phyloP scores from a whole-genome alignment of 2,797 vertebrate species.

The Potorous gilbertii region DNA sequence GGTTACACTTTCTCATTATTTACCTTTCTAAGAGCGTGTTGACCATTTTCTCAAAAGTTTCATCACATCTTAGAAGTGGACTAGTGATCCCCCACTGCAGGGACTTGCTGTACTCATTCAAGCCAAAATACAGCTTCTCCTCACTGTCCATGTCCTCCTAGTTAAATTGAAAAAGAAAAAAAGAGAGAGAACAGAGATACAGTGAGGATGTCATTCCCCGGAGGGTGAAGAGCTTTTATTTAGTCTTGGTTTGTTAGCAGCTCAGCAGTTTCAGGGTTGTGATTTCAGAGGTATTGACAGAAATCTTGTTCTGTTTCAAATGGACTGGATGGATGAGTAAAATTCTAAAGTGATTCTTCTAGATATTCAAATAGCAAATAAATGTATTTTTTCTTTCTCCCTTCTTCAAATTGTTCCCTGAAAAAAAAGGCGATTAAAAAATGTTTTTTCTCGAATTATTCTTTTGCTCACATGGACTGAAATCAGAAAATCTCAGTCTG shows the following conservation, averaged over 20 bases:
- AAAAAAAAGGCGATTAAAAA: background rate
- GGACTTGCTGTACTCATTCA: constrained; percentile 95
- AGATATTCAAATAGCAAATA: background rate
- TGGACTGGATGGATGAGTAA: background rate
- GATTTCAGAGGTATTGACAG: background rate
- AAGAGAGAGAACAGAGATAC: constrained; percentile 71
- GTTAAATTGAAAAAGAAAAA: constrained; percentile 38
- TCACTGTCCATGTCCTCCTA: constrained; percentile 89
- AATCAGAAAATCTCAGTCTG: background rate
- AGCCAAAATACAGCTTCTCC: constrained; percentile 94
- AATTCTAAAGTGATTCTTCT: background rate
- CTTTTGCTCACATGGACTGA: background rate
- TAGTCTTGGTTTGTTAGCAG: background rate
- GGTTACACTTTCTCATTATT: constrained; percentile 57
- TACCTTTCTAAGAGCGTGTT: constrained; percentile 95
- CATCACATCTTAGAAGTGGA: constrained; percentile 96
- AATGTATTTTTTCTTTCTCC: background rate
- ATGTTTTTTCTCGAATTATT: background rate
- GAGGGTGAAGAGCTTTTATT: constrained; percentile 13
- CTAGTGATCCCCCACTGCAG: constrained; percentile 97
- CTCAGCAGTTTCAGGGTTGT: background rate
- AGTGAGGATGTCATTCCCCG: constrained; percentile 53
- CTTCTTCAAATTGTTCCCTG: background rate
- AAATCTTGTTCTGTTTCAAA: constrained; percentile 6
- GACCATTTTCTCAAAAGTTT: constrained; percentile 99